Conservation (phyloP, 2,113 vertebrate species). For the Loxodonta africana region DNA sequence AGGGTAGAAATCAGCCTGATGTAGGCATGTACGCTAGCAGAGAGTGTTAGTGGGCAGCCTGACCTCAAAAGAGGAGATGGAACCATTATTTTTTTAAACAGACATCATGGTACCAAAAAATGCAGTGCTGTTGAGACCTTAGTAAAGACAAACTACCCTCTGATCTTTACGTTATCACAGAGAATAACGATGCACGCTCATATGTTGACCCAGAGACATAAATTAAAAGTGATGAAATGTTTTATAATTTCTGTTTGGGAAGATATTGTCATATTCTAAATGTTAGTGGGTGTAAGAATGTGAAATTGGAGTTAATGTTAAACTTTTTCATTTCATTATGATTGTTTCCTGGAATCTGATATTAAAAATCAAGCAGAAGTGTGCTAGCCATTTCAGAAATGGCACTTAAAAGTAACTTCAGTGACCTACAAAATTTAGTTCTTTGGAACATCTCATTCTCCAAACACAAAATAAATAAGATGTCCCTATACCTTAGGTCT, state of each 20-base stretch:
- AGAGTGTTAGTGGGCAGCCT: background rate
- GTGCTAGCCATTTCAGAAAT: background rate
- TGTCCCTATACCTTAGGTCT: background rate
- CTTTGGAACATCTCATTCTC: background rate
- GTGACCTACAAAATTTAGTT: background rate
- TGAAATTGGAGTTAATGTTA: background rate
- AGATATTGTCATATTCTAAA: background rate
- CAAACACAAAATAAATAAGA: background rate
- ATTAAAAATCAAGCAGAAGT: slow-evolving; percentile 21
- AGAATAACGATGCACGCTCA: background rate
- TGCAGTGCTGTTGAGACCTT: background rate
- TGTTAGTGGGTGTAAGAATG: background rate
- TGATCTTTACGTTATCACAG: background rate
- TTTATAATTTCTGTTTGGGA: background rate
- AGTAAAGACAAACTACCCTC: background rate
- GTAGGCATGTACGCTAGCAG: background rate
- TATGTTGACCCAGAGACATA: background rate
- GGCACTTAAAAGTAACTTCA: background rate
- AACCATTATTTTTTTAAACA: background rate
- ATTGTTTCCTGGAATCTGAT: background rate
- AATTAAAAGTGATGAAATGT: background rate
- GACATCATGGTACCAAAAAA: background rate
- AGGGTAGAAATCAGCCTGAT: background rate
- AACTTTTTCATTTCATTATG: background rate
- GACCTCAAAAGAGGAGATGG: background rate